Evolutionary conservation across 2,888 invertebrate genomes (phyloP).

Genomic region (Morpho helenor): DNA sequence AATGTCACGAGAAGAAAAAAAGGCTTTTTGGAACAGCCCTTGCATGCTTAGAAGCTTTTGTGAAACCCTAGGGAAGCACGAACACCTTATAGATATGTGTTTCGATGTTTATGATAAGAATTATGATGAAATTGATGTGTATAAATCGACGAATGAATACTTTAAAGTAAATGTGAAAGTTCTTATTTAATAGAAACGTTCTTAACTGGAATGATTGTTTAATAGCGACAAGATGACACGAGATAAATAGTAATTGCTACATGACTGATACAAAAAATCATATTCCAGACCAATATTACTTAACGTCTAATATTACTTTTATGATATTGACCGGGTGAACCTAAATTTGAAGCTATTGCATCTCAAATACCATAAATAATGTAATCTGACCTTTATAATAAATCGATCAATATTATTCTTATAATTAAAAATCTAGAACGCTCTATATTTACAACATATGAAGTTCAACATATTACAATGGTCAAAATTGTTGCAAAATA

Average conservation of each 20-base stretch:
- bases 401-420: neutral
- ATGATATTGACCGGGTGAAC: neutral
- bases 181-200: neutral
- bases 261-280: neutral
- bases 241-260: no score
- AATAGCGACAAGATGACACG: no score
- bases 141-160: neutral
- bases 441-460: no score
- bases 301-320: neutral
- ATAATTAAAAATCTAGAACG: neutral
- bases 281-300: neutral
- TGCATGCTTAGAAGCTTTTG: conserved; percentile 76
- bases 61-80: conserved; percentile 65
- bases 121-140: conserved; percentile 17
- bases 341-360: conserved; percentile 2
- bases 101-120: conserved; percentile 40
- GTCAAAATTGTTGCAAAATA: no score
- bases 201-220: no score
- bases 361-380: conserved; percentile 1
- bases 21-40: conserved; percentile 69
- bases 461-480: no score
- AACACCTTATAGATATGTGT: conserved; percentile 61
- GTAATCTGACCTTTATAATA: neutral
- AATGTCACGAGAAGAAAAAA: conserved; percentile 50
- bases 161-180: neutral